phyloP scores from a whole-genome alignment of 1,140 invertebrate species.

The Drosophila parvula region DNA sequence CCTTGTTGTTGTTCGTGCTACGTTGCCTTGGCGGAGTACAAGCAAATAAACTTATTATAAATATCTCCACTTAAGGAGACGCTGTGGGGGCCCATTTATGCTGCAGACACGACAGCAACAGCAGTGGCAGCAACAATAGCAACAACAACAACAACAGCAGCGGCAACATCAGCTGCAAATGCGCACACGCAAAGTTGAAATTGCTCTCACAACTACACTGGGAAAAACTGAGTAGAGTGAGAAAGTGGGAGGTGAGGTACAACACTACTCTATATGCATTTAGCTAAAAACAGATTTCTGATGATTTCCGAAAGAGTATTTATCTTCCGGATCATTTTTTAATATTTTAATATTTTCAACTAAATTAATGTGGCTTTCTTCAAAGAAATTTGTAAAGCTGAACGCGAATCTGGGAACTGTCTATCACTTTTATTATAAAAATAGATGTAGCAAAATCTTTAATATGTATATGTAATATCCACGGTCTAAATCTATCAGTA shows the following conservation, averaged over 20 bases:
- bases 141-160: neutral
- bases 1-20: slow-evolving; percentile 16
- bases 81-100: slow-evolving; percentile 76
- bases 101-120: slow-evolving; percentile 45
- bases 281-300: no score
- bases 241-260: neutral
- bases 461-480: no score
- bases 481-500: no score
- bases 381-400: no score
- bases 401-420: no score
- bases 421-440: no score
- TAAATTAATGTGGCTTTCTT: no score
- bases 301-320: no score
- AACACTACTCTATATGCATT: neutral
- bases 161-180: slow-evolving; percentile 65
- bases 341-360: no score
- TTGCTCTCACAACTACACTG: slow-evolving; percentile 56
- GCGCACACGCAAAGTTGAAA: slow-evolving; percentile 77
- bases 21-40: slow-evolving; percentile 44
- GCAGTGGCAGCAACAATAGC: neutral
- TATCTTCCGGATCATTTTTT: no score
- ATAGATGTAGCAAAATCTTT: no score
- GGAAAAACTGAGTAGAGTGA: slow-evolving; percentile 2
- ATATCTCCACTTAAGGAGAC: slow-evolving; percentile 78
- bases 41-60: slow-evolving; percentile 82